Evolutionary conservation across 2,888 invertebrate species (phyloP), one percentile per base, ranked within the genome.

Genomic region (Ptychoptera contaminata): DNA sequence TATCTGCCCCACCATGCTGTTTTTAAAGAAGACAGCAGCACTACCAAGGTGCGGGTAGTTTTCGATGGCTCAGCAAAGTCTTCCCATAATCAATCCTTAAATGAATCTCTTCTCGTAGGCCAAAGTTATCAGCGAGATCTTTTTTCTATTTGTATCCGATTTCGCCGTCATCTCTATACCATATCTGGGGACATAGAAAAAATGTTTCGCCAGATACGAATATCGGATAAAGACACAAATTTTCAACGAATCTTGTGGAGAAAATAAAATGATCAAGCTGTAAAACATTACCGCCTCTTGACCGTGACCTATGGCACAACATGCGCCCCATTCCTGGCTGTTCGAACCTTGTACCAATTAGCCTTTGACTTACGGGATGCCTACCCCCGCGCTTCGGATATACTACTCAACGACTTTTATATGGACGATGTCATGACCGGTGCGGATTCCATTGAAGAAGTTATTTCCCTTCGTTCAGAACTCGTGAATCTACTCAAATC

Each of bases 381-480:
- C 8, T 46, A 42, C 44, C 48, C 52, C 5, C 15, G 12, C 12
- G 47, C 48, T 14, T 39, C 46, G 34, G 14, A 39, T 36, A 44
- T 47, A 11, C 48, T 52, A 16, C 43, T 36, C 42, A 45, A 15
- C 16, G 43, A 50, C 37, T 51, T 52, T 36, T 52, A 50, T 38
- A 47, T 52, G 14, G 52, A 53, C 40, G 52, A 50, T 30, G 23
- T 50, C 7, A 14, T 52, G 23, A 45, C 47, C 4, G 49, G 49
- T 9, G 12, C 36, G 1, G 41, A 51, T 37, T 40, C 46, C 3
- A 16, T 46, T 29, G 23, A 32, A n/a, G 47, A 49, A 9, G 16
- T 49, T 15, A 8, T 49, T 40, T 4, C 48, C 44, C 31, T 52
- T 11, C 49, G 50, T 40, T 36, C 12, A n/a, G 44, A 53, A 14